Conservation (phyloP, 2,888 invertebrate species). For the Embidobia sp. region DNA sequence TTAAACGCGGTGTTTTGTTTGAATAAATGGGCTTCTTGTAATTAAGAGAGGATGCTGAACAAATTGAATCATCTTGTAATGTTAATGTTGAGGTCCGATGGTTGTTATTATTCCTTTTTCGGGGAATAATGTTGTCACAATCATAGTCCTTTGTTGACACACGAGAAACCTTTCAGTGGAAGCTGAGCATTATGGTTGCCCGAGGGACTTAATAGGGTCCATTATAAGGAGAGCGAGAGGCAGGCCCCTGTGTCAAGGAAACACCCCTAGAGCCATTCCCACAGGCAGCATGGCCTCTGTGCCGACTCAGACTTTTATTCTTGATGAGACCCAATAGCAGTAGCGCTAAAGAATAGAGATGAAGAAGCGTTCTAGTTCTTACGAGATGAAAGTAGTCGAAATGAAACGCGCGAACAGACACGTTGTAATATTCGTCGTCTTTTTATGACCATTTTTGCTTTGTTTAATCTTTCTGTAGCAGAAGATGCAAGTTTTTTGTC, state of each 20-base stretch:
- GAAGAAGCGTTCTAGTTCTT: slow-evolving; percentile 71
- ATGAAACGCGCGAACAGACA: slow-evolving; percentile 72
- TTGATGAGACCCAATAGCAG: slow-evolving; percentile 67
- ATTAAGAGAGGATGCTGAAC: too few relatives aligned
- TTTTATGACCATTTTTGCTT: too few relatives aligned
- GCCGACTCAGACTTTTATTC: slow-evolving; percentile 59
- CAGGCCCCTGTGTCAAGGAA: slow-evolving; percentile 76
- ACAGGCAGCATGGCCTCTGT: slow-evolving; percentile 75
- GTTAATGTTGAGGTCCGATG: neutral
- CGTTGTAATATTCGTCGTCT: too few relatives aligned
- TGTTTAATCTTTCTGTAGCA: too few relatives aligned
- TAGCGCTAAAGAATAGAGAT: slow-evolving; percentile 71
- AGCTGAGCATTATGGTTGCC: slow-evolving; percentile 69
- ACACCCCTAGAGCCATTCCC: slow-evolving; percentile 80
- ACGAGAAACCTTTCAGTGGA: slow-evolving; percentile 38
- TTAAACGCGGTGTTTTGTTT: too few relatives aligned
- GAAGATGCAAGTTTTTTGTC: too few relatives aligned
- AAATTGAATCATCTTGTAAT: neutral
- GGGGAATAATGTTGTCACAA: slow-evolving; percentile 32
- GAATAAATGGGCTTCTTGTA: too few relatives aligned
- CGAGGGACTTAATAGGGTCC: slow-evolving; percentile 68
- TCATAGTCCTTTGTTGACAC: slow-evolving; percentile 28
- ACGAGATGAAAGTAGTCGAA: slow-evolving; percentile 72
- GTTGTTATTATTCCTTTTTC: neutral
- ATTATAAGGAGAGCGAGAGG: slow-evolving; percentile 71